These are phyloP conservation scores for Cheilosia variabilis DNA, from an alignment of 2,888 invertebrate species.

Conservation along the genomic window DNA sequence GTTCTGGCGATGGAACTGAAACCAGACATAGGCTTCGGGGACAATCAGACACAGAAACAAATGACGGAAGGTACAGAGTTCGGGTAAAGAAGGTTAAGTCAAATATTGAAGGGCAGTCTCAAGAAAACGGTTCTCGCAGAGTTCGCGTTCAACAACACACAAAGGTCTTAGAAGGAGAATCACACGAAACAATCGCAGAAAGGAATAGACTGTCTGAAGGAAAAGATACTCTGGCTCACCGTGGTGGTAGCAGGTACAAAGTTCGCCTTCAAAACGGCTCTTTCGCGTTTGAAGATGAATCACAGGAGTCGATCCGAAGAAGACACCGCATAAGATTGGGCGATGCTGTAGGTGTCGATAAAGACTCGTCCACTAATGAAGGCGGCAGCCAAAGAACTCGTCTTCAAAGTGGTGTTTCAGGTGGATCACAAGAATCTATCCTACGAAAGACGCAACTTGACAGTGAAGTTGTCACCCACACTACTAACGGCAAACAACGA, in stretches of 20 bases:
- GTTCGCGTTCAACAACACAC: not conserved
- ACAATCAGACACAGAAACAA: not conserved
- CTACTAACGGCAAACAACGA: not conserved
- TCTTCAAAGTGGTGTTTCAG: not conserved
- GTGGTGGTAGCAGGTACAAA: not conserved
- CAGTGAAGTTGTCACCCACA: not conserved
- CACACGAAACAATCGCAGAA: not conserved
- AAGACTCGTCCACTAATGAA: not conserved
- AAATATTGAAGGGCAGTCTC: not conserved
- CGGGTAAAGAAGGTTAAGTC: not conserved
- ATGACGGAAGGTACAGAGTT: not conserved
- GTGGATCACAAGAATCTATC: not conserved
- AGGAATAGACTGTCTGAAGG: not conserved
- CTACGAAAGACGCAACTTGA: not conserved
- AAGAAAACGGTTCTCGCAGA: not conserved
- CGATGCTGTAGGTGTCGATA: not conserved
- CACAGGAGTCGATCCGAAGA: not conserved
- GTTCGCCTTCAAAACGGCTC: not conserved
- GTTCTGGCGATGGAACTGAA: not conserved
- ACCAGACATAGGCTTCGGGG: not conserved
- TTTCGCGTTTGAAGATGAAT: not conserved
- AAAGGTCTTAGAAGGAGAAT: not conserved
- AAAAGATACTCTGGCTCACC: not conserved
- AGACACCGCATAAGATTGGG: not conserved
- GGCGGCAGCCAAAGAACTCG: not conserved